Evolutionary conservation across 2,888 invertebrate genomes (phyloP).

Genomic region (Dolomedes plantarius): DNA sequence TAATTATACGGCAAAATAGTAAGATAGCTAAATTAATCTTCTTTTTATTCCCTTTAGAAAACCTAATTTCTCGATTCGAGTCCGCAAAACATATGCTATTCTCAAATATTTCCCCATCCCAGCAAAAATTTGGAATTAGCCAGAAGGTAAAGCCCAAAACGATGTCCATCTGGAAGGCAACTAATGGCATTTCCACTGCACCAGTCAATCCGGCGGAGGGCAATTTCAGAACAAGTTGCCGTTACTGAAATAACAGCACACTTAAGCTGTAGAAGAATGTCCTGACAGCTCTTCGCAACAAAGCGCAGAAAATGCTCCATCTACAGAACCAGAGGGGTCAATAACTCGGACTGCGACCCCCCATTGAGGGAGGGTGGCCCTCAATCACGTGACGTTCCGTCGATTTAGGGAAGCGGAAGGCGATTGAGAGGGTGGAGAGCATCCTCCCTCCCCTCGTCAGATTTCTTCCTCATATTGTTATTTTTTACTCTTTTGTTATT

Average conservation of each 20-base stretch:
- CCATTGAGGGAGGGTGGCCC: conserved; percentile 7
- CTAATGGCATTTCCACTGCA: too few species aligned
- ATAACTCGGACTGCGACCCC: conserved; percentile 26
- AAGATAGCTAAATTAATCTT: too few species aligned
- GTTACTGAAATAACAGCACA: conserved; percentile 42
- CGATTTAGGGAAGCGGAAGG: conserved; percentile 68
- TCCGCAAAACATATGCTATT: too few species aligned
- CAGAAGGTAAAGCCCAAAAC: too few species aligned
- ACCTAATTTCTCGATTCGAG: too few species aligned
- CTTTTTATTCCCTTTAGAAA: too few species aligned
- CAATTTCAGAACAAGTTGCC: too few species aligned
- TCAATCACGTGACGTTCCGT: conserved; percentile 64
- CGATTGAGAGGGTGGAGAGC: conserved; percentile 59
- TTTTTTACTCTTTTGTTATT: conserved; percentile 6
- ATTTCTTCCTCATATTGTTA: background rate
- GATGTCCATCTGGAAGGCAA: too few species aligned
- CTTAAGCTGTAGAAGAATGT: conserved; percentile 38
- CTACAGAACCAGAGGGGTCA: conserved; percentile 46
- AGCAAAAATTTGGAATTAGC: too few species aligned
- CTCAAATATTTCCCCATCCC: too few species aligned
- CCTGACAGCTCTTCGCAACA: conserved; percentile 16
- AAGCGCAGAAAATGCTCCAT: conserved; percentile 26
- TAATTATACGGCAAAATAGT: too few species aligned
- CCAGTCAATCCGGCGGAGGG: too few species aligned
- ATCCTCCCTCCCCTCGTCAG: background rate